Base-by-base conservation (phyloP, 2,113 vertebrate genomes). In the Nematolebias whitei region DNA sequence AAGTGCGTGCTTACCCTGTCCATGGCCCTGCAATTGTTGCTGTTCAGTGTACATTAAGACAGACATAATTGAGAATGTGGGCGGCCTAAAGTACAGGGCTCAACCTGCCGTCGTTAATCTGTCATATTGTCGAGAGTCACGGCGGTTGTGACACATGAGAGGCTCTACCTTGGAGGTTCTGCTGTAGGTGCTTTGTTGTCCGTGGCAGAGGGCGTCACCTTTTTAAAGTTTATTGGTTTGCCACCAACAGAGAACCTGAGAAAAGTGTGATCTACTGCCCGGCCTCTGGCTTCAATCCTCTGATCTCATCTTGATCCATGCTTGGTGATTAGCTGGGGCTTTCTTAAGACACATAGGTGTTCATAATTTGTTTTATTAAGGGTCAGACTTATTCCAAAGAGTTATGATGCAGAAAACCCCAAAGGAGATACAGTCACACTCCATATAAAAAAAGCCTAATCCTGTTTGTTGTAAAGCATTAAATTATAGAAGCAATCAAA, bases 31-130 rank as follows among this genome's bases (percentile, higher is more conserved):
- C 82, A 41, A 83, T 87, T 50, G 86, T 47, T 78, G 83, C 87
- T 88, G 88, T 89, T 88, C 84, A 91, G 86, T 83, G 82, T 88
- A 91, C 88, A 91, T 89, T 89, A 91, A 90, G 85, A 89, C 85
- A 58, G 82, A 88, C 86, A 88, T 90, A 91, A 92, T 88, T 88
- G 90, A 87, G 87, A 88, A 85, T 88, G 86, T 85, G 88, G 88
- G 89, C 88, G 85, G 87, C 89, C 76, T 55, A 84, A 84, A 89
- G 87, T 85, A 82, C 84, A 77, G 88, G 87, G 88, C 84, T 91
- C 87, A 88, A 91, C 85, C 81, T 87, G 84, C 85, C 85, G 87
- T 87, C 89, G 80, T 94, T 91, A 92, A 93, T 92, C 91, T 91
- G 92, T 92, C 93, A 91, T 90, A 87, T 85, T 80, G 88, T 89